phyloP scores from a whole-genome alignment of 2,113 vertebrate species.

The Indicator maculatus region DNA sequence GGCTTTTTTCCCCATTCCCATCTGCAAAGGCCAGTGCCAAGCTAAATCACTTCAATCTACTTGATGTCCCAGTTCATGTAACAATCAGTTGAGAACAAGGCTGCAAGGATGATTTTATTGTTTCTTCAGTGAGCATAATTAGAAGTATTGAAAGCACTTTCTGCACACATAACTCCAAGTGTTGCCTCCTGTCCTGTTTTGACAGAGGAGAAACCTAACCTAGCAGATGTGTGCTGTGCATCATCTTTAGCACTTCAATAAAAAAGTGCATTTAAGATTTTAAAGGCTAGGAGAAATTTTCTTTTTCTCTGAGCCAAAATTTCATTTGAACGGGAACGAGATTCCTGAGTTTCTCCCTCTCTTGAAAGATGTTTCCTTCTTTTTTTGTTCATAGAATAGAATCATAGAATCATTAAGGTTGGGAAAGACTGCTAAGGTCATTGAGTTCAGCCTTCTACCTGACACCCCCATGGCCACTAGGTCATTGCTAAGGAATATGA shows the following conservation, averaged over 20 bases:
- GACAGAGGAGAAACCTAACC: neutral
- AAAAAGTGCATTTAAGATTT: neutral
- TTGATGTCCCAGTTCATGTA: neutral
- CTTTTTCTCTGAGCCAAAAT: neutral
- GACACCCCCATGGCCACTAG: too few relatives aligned
- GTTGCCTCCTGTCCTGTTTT: neutral
- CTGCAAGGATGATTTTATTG: neutral
- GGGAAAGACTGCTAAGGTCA: too few relatives aligned
- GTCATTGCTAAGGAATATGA: neutral
- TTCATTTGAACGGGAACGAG: neutral
- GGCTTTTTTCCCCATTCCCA: neutral
- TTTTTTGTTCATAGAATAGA: neutral
- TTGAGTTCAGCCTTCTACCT: too few relatives aligned
- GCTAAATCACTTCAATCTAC: neutral
- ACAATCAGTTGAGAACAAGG: neutral
- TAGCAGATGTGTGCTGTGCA: neutral
- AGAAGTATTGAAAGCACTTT: neutral
- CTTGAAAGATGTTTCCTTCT: neutral
- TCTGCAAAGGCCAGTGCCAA: neutral
- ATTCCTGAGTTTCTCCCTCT: neutral
- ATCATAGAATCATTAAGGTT: too few relatives aligned
- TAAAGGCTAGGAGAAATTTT: neutral
- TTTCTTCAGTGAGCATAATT: neutral
- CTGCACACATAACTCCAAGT: neutral
- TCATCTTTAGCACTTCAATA: neutral